Percentiles rank a stretch among this genome's conserved stretches.
phyloP scores from a whole-genome alignment of 2,113 vertebrate species.

The Poecile atricapillus region DNA sequence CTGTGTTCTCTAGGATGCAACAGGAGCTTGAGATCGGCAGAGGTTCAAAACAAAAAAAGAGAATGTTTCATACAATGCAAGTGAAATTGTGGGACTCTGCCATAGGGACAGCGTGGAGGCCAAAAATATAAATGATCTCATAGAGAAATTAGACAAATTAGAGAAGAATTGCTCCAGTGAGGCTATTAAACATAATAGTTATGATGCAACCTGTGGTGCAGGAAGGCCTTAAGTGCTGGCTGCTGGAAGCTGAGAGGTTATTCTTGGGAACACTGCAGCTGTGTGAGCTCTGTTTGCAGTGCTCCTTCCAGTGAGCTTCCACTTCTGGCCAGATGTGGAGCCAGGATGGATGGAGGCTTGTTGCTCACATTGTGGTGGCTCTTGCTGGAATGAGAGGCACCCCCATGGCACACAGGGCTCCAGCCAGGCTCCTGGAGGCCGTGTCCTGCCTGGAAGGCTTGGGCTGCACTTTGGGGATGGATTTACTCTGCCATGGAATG shows the following conservation, averaged over 20 bases:
- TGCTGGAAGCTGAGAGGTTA: neutral
- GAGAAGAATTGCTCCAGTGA: slow-evolving; percentile 29
- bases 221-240: slow-evolving; percentile 16
- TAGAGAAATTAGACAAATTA: slow-evolving; percentile 51
- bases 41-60: neutral
- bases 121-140: slow-evolving; percentile 39
- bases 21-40: neutral
- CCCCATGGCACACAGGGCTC: rapidly evolving
- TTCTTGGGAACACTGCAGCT: slow-evolving; percentile 20
- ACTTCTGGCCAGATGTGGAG: neutral
- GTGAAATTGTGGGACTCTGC: neutral
- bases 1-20: neutral
- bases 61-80: neutral
- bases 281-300: neutral
- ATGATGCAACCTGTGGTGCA: slow-evolving; percentile 28
- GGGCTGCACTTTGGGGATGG: neutral
- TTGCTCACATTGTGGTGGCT: neutral
- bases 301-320: neutral
- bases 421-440: neutral
- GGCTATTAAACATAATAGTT: slow-evolving; percentile 50
- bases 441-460: neutral
- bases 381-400: neutral
- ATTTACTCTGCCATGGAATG: neutral
- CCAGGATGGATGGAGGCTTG: neutral
- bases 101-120: neutral